Evolutionary conservation across 2,113 vertebrate genomes (phyloP).

Genomic region (Serranochromis macrocephalus): DNA sequence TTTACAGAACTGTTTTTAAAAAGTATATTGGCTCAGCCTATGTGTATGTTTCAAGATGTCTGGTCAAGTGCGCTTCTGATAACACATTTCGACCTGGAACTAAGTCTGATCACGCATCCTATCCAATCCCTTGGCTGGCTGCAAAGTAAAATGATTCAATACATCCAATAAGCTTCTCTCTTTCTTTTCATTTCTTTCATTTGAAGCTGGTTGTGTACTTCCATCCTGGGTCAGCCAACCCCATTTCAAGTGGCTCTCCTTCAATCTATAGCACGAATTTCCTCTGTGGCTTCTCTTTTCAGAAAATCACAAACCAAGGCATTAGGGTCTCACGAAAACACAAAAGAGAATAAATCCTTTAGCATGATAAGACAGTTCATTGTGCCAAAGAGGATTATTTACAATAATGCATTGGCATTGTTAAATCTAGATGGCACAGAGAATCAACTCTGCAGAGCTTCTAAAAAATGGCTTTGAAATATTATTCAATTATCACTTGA

Average conservation of each 20-base stretch:
- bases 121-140: constrained; percentile 50
- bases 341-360: constrained; percentile 54
- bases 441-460: background rate
- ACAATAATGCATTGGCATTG: constrained; percentile 30
- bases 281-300: constrained; percentile 35
- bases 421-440: constrained; percentile 8
- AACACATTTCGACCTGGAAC: constrained; percentile 28
- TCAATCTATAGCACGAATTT: constrained; percentile 57
- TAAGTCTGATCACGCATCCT: constrained; percentile 48
- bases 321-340: constrained; percentile 28
- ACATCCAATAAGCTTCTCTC: constrained; percentile 69
- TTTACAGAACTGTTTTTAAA: background rate
- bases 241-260: constrained; percentile 61
- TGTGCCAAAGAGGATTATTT: constrained; percentile 55
- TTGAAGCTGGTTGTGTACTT: constrained; percentile 52
- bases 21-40: background rate
- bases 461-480: background rate
- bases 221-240: constrained; percentile 62
- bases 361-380: constrained; percentile 27
- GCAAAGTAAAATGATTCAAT: constrained; percentile 70
- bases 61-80: constrained; percentile 26
- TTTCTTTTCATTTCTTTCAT: constrained; percentile 69
- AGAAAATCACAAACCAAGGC: constrained; percentile 24
- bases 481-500: constrained; percentile 12
- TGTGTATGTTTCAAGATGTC: constrained; percentile 8